Evolutionary conservation across 1,140 invertebrate genomes (phyloP).

Genomic region (Ditylenchus dipsaci): DNA sequence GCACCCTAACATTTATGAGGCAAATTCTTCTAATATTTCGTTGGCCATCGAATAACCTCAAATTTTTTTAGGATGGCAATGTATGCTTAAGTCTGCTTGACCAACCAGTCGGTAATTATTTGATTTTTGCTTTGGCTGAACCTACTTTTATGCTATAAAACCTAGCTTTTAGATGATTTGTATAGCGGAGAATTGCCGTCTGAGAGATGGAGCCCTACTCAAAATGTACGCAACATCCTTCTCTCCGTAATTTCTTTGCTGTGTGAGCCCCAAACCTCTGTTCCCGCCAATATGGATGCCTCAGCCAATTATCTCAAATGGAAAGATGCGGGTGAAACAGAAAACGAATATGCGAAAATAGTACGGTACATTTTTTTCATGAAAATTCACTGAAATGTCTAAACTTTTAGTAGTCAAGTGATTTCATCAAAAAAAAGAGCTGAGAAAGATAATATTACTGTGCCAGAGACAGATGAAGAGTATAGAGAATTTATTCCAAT

Average conservation of each 20-base stretch:
- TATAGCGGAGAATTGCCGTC: constrained; percentile 95
- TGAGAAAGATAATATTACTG: constrained; percentile 88
- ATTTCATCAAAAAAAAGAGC: constrained; percentile 85
- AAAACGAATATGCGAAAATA: constrained; percentile 99
- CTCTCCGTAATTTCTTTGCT: constrained; percentile 94
- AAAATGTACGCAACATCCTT: constrained; percentile 94
- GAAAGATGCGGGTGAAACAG: constrained; percentile 90
- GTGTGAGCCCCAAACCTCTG: constrained; percentile 98
- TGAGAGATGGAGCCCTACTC: constrained; percentile 99
- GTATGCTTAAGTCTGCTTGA: constrained; percentile 98
- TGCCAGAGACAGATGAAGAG: constrained; percentile 92
- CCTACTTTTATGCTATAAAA: no score
- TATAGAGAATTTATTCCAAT: constrained; percentile 67
- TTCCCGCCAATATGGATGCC: constrained; percentile 97
- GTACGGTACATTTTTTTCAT: constrained; percentile 71
- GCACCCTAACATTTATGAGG: constrained; percentile 99
- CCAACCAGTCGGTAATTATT: constrained; percentile 70
- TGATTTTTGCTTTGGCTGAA: no score
- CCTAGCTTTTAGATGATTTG: constrained; percentile 79
- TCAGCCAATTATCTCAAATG: constrained; percentile 98
- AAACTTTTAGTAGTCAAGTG: constrained; percentile 68
- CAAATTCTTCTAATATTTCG: constrained; percentile 55
- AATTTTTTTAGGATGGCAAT: constrained; percentile 82
- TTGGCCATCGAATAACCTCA: neutral
- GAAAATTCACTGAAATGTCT: constrained; percentile 8